phyloP scores from a whole-genome alignment of 2,113 vertebrate genomes.

The Chloebia gouldiae region DNA sequence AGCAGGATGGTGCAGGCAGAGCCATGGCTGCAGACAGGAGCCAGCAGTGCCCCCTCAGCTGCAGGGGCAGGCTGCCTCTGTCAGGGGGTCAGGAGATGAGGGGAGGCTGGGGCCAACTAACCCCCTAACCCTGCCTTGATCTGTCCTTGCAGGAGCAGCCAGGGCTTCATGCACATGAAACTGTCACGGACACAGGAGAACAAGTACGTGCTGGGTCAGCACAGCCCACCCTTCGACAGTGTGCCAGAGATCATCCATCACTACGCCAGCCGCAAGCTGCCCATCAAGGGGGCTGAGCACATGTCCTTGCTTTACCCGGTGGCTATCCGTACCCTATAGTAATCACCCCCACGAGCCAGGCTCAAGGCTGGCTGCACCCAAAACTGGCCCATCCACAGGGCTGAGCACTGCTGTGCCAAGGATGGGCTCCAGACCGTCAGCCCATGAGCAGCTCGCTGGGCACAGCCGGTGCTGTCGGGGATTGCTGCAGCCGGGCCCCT shows the following conservation, averaged over 20 bases:
- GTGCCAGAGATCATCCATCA: constrained; percentile 96
- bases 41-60: background rate
- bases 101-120: no score
- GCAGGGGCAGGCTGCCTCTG: background rate
- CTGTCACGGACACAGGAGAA: constrained; percentile 93
- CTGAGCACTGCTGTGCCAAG: background rate
- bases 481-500: background rate
- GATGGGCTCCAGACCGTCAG: background rate
- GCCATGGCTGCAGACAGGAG: background rate
- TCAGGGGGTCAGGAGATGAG: background rate
- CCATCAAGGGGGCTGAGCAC: constrained; percentile 97
- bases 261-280: constrained; percentile 96
- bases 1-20: background rate
- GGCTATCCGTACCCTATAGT: constrained; percentile 93
- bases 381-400: background rate
- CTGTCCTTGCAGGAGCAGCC: constrained; percentile 88
- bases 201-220: constrained; percentile 95
- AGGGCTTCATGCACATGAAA: constrained; percentile 99
- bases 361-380: background rate
- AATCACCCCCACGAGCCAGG: background rate
- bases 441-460: background rate
- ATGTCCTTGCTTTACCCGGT: constrained; percentile 98
- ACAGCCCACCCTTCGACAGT: constrained; percentile 94
- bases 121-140: background rate
- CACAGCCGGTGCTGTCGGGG: background rate